A percentile compares a stretch with the other conserved stretches of the same genome.
Conservation (phyloP, 2,888 invertebrate genomes). For the Leptarthrus brevirostris region DNA sequence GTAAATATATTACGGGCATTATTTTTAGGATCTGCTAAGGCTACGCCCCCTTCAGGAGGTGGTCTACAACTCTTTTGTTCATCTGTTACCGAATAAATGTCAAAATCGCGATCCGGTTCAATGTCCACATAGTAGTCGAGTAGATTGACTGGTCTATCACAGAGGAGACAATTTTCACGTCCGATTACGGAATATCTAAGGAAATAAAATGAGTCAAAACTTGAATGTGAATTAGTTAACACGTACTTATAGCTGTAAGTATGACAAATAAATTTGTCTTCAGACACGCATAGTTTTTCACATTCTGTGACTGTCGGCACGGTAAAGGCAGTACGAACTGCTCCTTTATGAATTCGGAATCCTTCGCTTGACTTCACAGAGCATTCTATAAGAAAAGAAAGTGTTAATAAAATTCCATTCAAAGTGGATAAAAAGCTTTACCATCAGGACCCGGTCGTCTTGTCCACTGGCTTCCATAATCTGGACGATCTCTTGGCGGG, state of each 20-base stretch:
- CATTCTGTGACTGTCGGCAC: slow-evolving; percentile 80
- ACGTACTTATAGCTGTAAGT: slow-evolving; percentile 81
- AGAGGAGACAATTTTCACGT: slow-evolving; percentile 81
- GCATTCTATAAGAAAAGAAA: slow-evolving; percentile 71
- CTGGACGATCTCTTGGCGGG: slow-evolving; percentile 58
- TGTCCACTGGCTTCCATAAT: slow-evolving; percentile 66
- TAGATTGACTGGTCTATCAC: slow-evolving; percentile 76
- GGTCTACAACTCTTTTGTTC: slow-evolving; percentile 69
- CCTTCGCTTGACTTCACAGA: slow-evolving; percentile 80
- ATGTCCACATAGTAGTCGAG: slow-evolving; percentile 80
- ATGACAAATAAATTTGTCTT: slow-evolving; percentile 78
- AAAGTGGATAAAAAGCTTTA: slow-evolving; percentile 55
- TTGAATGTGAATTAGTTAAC: no score
- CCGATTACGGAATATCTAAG: slow-evolving; percentile 64
- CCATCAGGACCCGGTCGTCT: slow-evolving; percentile 67
- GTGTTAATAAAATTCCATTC: slow-evolving; percentile 1
- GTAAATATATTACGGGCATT: slow-evolving; percentile 58
- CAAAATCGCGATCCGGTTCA: slow-evolving; percentile 79
- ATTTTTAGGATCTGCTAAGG: slow-evolving; percentile 67
- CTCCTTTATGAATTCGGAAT: slow-evolving; percentile 77
- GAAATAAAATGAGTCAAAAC: neutral
- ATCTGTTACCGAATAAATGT: slow-evolving; percentile 81
- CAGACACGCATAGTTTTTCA: slow-evolving; percentile 78
- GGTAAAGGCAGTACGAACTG: slow-evolving; percentile 74
- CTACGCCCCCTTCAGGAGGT: slow-evolving; percentile 57